phyloP scores from a whole-genome alignment of 2,797 vertebrate genomes.

The Macroramphosus scolopax region DNA sequence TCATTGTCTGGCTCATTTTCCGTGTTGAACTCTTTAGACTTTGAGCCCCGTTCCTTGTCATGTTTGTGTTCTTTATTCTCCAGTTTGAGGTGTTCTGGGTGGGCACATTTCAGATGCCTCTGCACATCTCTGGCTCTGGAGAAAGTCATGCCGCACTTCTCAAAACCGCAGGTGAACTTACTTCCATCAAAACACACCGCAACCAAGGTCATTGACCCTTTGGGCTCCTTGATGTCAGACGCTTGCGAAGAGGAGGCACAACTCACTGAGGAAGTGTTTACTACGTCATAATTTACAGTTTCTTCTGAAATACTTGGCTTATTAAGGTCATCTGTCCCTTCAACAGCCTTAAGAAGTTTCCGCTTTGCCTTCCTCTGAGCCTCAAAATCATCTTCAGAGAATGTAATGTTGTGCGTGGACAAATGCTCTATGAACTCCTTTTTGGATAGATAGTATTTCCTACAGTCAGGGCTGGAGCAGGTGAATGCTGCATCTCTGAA shows the following conservation, averaged over 20 bases:
- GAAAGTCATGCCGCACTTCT: conserved; percentile 88
- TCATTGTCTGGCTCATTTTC: conserved; percentile 55
- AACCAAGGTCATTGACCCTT: conserved; percentile 71
- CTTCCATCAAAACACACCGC: conserved; percentile 90
- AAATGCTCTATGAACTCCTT: conserved; percentile 90
- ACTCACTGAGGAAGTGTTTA: conserved; percentile 33
- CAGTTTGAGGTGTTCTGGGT: conserved; percentile 85
- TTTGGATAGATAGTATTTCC: conserved; percentile 93
- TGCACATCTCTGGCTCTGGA: conserved; percentile 87
- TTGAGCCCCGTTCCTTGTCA: conserved; percentile 63
- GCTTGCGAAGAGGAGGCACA: conserved; percentile 41
- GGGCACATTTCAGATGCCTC: conserved; percentile 86
- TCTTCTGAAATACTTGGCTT: conserved; percentile 22
- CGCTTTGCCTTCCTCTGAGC: conserved; percentile 73
- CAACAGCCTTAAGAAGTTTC: conserved; percentile 58
- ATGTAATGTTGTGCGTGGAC: conserved; percentile 83
- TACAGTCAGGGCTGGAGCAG: conserved; percentile 87
- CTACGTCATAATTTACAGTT: conserved; percentile 41
- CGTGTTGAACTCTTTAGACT: conserved; percentile 49
- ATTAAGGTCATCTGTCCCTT: conserved; percentile 21
- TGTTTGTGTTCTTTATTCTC: conserved; percentile 77
- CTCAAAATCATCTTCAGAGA: conserved; percentile 80
- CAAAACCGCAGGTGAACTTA: conserved; percentile 89
- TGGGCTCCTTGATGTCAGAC: conserved; percentile 50
- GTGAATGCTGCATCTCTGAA: conserved; percentile 94